Base-by-base conservation (phyloP, 2,113 vertebrate genomes). In the Ciconia stormi region DNA sequence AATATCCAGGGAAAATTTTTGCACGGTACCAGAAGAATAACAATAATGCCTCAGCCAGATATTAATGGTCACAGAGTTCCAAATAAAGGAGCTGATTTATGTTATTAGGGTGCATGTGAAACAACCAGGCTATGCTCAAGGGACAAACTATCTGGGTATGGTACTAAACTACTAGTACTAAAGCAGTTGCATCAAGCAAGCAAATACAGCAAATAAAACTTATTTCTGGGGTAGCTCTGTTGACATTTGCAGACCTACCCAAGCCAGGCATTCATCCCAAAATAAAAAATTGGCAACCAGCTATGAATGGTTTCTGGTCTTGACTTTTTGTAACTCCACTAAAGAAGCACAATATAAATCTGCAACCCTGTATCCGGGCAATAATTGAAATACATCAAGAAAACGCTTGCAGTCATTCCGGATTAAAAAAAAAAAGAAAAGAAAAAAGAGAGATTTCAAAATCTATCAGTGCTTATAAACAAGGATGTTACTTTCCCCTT, bases 401-500 rank as follows among this genome's bases (percentile, higher is more conserved):
- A 97, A 93, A 89, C 53, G 74, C 63, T 79, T 82, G 91, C 80
- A 93, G 87, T 72, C 77, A 69, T 93, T 92, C 55, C 3, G 5
- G 69, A 86, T 30, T 20, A 16, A 53, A 53, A 29, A 16, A 11
- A 2, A 9, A 21, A 71, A 44, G 16, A 44, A 47, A 13, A 25
- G 7, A 20, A 16, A 53, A 4, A 11, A 58, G 10, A 95, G 15
- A 91, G 2, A 82, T 95, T 97, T 94, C 93, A 92, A 86, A 90
- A 96, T 86, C 80, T 70, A 85, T 66, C 70, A 65, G 69, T 63
- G 59, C 91, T 94, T 89, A 96, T 95, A 97, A 97, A 97, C 92
- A 93, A 95, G 89, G 96, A 97, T 97, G 97, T 95, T 96, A 87
- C 92, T 93, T 97, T 97, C 93, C 96, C 95, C 90, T 93, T 95